Conservation (phyloP, 2,113 vertebrate genomes). For the Rallus limicola region DNA sequence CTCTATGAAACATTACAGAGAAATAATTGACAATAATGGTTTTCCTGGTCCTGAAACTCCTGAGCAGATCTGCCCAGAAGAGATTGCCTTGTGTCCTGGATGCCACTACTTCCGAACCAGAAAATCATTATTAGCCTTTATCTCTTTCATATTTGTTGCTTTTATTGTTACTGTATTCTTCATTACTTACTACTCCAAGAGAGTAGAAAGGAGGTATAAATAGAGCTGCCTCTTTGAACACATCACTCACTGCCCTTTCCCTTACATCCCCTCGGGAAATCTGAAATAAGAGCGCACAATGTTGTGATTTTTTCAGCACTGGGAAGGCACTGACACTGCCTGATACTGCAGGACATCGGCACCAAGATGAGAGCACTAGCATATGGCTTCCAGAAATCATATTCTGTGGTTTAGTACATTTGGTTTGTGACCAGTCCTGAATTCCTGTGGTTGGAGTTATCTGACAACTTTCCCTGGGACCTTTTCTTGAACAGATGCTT, state of each 20-base stretch:
- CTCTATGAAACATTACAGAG: constrained; percentile 86
- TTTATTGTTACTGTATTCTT: constrained; percentile 84
- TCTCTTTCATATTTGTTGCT: constrained; percentile 82
- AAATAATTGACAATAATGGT: constrained; percentile 88
- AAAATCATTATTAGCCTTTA: constrained; percentile 85
- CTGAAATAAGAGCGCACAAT: neutral
- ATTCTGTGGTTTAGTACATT: neutral
- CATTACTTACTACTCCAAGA: constrained; percentile 87
- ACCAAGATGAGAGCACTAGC: neutral
- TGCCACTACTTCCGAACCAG: constrained; percentile 79
- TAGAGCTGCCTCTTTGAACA: constrained; percentile 49
- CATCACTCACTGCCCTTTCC: neutral
- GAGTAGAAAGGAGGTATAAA: constrained; percentile 72
- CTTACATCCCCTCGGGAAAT: neutral
- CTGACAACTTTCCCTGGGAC: neutral
- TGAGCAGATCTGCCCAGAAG: constrained; percentile 75
- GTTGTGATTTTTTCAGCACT: constrained; percentile 21
- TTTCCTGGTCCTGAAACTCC: constrained; percentile 76
- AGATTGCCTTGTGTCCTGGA: constrained; percentile 59
- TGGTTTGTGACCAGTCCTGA: neutral
- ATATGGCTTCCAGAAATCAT: neutral
- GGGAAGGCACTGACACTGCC: neutral
- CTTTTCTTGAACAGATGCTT: neutral
- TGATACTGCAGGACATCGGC: constrained; percentile 4
- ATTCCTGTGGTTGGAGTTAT: neutral